These are phyloP conservation scores for Drosophila micromelanica DNA, from an alignment of 1,140 invertebrate species.

Conservation along the genomic window DNA sequence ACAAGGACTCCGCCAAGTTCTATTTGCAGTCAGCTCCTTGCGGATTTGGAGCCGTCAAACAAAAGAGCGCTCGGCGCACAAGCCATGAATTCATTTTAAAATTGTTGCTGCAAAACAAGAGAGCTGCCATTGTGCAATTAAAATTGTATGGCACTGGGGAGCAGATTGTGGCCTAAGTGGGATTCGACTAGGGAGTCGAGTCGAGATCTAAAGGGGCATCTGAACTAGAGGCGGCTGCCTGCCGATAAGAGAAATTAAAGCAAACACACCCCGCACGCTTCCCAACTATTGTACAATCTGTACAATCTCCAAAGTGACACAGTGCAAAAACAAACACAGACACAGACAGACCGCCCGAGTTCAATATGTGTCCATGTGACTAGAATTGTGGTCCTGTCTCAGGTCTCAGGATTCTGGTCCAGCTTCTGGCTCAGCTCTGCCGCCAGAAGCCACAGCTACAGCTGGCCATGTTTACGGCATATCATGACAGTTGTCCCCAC, in stretches of 20 bases:
- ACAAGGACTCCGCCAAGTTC: background rate
- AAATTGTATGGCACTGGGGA: slow-evolving; percentile 78
- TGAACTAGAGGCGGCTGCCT: slow-evolving; percentile 51
- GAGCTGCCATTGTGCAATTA: slow-evolving; percentile 78
- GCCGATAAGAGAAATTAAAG: slow-evolving; percentile 82
- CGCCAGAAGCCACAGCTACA: slow-evolving; percentile 45
- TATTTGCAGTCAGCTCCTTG: slow-evolving; percentile 52
- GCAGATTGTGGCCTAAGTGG: slow-evolving; percentile 20
- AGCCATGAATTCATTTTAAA: slow-evolving; percentile 73
- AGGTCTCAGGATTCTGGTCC: slow-evolving; percentile 6
- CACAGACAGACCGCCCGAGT: slow-evolving; percentile 19
- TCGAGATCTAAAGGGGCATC: slow-evolving; percentile 1
- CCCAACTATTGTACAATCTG: slow-evolving; percentile 62
- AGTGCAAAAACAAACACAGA: slow-evolving; percentile 64
- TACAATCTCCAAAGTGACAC: slow-evolving; percentile 76
- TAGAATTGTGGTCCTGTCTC: slow-evolving; percentile 16
- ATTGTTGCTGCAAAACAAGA: slow-evolving; percentile 74
- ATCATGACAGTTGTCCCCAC: slow-evolving; percentile 63
- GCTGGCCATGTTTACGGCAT: slow-evolving; percentile 77
- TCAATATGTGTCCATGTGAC: slow-evolving; percentile 64
- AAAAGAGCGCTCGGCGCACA: slow-evolving; percentile 57
- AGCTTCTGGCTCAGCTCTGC: slow-evolving; percentile 3
- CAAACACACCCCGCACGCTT: slow-evolving; percentile 61
- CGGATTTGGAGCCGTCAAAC: slow-evolving; percentile 75
- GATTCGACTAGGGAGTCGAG: slow-evolving; percentile 24